These are phyloP conservation scores for Zaprionus camerounensis DNA, from an alignment of 1,140 invertebrate genomes.

Conservation along the genomic window DNA sequence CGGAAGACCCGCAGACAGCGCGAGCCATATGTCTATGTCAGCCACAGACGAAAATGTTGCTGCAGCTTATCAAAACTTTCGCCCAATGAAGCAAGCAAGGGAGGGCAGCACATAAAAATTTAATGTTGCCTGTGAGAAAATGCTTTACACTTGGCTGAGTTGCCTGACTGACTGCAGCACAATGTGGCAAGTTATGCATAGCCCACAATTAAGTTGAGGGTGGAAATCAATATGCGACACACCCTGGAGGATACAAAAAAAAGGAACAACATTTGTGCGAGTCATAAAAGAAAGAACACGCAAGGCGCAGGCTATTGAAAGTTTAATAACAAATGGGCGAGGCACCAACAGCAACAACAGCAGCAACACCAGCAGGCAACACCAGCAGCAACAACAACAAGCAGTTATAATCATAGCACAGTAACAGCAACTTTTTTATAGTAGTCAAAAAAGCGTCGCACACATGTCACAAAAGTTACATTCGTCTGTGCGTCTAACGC, in stretches of 20 bases:
- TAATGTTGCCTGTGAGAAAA: constrained; percentile 8
- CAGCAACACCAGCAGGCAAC: neutral
- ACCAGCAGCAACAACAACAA: neutral
- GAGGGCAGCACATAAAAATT: constrained; percentile 18
- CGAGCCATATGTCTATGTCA: constrained; percentile 30
- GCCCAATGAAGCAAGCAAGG: constrained; percentile 9
- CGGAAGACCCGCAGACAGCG: constrained; percentile 19
- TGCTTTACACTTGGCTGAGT: constrained; percentile 22
- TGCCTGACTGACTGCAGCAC: neutral
- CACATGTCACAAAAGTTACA: constrained; percentile 27
- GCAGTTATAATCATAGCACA: constrained; percentile 6
- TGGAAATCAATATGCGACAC: constrained; percentile 39
- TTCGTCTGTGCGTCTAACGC: constrained; percentile 8
- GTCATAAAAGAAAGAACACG: constrained; percentile 32
- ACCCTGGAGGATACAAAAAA: neutral
- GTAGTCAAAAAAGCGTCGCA: neutral
- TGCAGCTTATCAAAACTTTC: constrained; percentile 35
- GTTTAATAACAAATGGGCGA: constrained; percentile 17
- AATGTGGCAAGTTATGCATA: constrained; percentile 26
- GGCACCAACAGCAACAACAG: constrained; percentile 9
- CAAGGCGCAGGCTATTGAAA: constrained; percentile 34
- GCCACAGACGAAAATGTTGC: neutral
- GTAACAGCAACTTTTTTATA: neutral
- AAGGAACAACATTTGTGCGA: constrained; percentile 17
- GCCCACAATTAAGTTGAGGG: constrained; percentile 27